Conservation (phyloP, 2,113 vertebrate species). For the Melospiza melodia region DNA sequence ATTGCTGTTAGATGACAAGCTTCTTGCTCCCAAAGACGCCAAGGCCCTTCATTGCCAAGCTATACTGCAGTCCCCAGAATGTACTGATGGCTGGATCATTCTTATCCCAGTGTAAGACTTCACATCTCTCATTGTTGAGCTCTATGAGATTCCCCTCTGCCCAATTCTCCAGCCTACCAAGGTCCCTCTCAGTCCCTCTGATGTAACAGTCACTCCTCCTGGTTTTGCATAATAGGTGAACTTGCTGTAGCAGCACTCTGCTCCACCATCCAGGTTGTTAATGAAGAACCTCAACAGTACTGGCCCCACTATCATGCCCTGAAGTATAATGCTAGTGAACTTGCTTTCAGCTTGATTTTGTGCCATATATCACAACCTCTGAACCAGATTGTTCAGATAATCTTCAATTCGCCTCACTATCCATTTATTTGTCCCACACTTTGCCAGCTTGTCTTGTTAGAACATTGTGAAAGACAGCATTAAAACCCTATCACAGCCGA, state of each 20-base stretch:
- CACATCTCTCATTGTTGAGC: not conserved
- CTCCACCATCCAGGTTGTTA: not conserved
- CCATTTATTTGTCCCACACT: not conserved
- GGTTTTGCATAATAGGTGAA: not conserved
- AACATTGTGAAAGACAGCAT: not conserved
- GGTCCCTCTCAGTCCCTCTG: not conserved
- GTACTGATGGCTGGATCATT: not conserved
- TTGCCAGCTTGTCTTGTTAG: not conserved
- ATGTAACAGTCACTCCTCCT: not conserved
- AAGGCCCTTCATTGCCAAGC: not conserved
- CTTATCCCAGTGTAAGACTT: not conserved
- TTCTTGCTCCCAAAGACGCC: not conserved
- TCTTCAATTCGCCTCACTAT: not conserved
- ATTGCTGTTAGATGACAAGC: not conserved
- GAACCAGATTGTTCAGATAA: not conserved
- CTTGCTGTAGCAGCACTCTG: not conserved
- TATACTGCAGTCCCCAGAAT: not conserved
- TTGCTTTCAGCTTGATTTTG: not conserved
- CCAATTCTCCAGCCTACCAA: not conserved
- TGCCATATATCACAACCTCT: not conserved
- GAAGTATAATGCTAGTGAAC: not conserved
- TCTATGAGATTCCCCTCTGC: not conserved
- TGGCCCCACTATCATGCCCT: not conserved
- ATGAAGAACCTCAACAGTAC: not conserved
- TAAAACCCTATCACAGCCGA: not conserved